Conservation (phyloP, 2,888 invertebrate genomes). For the Bedellia somnulentella region DNA sequence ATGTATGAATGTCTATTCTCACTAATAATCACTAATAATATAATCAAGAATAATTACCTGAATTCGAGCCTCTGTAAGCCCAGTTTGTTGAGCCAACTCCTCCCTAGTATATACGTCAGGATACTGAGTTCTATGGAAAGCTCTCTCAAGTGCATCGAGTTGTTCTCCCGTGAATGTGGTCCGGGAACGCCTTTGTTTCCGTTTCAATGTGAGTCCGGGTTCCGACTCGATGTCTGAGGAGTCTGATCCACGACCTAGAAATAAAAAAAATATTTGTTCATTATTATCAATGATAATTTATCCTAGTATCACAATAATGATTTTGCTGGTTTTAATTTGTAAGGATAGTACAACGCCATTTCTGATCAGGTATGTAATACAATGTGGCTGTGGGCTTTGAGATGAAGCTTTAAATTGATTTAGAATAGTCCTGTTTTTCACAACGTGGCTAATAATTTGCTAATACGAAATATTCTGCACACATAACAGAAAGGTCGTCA, state of each 20-base stretch:
- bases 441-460: no score
- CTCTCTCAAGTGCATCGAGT: conserved; percentile 85
- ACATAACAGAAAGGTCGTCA: no score
- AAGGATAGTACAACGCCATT: no score
- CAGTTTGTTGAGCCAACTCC: conserved; percentile 87
- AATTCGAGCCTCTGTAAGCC: conserved; percentile 90
- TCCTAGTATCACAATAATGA: no score
- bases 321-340: no score
- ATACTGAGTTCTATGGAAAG: conserved; percentile 92
- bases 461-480: no score
- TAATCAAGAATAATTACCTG: conserved; percentile 60
- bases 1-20: no score
- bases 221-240: conserved; percentile 84
- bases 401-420: no score
- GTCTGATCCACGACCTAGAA: conserved; percentile 48
- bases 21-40: not conserved
- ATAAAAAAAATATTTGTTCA: conserved; percentile 7
- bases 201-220: conserved; percentile 85
- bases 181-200: conserved; percentile 88
- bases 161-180: conserved; percentile 95
- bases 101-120: conserved; percentile 95
- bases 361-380: no score
- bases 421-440: no score
- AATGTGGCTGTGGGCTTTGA: no score
- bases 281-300: no score